Conservation (phyloP, 2,113 vertebrate genomes). For the Pseudorhombus dupliciocellatus region DNA sequence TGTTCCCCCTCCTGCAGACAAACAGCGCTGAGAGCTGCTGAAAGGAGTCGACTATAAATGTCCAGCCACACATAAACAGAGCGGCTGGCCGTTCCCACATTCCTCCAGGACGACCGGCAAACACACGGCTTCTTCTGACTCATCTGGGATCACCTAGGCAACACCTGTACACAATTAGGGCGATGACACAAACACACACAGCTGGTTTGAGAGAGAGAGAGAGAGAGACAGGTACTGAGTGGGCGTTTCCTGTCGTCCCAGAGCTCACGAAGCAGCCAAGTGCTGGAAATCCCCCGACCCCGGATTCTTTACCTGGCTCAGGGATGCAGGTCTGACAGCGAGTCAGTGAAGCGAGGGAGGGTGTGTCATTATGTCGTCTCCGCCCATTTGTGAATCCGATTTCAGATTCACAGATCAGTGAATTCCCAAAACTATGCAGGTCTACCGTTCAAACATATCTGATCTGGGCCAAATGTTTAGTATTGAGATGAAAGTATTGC, state of each 20-base stretch:
- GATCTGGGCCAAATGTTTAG: no score
- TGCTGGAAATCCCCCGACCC: conserved; percentile 62
- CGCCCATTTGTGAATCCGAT: no score
- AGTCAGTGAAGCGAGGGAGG: background rate
- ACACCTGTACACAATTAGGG: conserved; percentile 63
- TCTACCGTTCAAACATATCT: no score
- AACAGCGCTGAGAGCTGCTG: conserved; percentile 7
- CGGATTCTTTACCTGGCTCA: conserved; percentile 46
- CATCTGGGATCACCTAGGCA: conserved; percentile 55
- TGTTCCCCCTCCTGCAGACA: conserved; percentile 1
- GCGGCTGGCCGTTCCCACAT: conserved; percentile 42
- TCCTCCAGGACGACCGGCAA: conserved; percentile 58
- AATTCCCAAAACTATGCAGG: no score
- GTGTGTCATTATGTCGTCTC: background rate
- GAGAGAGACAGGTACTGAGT: conserved; percentile 21
- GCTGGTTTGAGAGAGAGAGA: conserved; percentile 34
- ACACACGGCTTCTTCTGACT: conserved; percentile 58
- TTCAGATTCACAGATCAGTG: background rate
- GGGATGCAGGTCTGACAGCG: no score
- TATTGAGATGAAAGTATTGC: no score
- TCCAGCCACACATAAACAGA: conserved; percentile 27
- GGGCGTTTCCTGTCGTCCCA: conserved; percentile 56
- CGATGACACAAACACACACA: conserved; percentile 53
- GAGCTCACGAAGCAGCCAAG: conserved; percentile 36
- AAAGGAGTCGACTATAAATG: conserved; percentile 50